These are phyloP conservation scores for Beris chalybata DNA, from an alignment of 2,888 invertebrate genomes.

Conservation along the genomic window DNA sequence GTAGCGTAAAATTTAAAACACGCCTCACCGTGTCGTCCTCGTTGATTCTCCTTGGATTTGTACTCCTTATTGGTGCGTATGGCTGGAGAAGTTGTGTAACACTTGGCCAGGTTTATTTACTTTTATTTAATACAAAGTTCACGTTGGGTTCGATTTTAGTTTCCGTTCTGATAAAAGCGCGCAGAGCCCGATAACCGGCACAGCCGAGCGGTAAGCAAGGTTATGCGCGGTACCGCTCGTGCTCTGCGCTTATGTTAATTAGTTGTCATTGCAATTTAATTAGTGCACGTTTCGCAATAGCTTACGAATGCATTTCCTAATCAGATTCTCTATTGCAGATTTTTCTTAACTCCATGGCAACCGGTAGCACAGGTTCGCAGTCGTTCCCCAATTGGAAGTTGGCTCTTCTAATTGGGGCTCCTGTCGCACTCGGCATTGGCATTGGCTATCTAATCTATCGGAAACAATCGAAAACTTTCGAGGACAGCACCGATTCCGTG, in stretches of 20 bases:
- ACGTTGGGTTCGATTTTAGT: neutral
- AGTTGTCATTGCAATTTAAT: neutral
- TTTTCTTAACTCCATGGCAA: constrained; percentile 24
- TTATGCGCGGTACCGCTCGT: neutral
- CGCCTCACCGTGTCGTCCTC: too few relatives aligned
- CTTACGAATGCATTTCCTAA: neutral
- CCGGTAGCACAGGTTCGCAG: constrained; percentile 58
- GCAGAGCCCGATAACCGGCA: neutral
- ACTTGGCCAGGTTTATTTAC: constrained; percentile 17
- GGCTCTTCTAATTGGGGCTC: constrained; percentile 80
- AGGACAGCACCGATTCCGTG: constrained; percentile 49
- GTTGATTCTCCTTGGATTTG: too few relatives aligned
- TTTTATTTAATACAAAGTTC: constrained; percentile 10
- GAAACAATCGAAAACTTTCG: constrained; percentile 29
- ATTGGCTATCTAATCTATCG: constrained; percentile 68
- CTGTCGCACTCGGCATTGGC: constrained; percentile 73
- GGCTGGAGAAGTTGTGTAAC: constrained; percentile 30
- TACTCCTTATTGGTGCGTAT: constrained; percentile 15
- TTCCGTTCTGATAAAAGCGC: neutral
- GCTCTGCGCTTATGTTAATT: neutral
- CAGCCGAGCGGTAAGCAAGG: neutral
- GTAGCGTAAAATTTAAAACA: too few relatives aligned
- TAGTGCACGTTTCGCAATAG: neutral
- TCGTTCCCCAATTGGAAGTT: constrained; percentile 83
- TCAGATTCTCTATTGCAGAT: neutral